Conservation (phyloP, 2,888 invertebrate species). For the Alloscopus bannaensis region DNA sequence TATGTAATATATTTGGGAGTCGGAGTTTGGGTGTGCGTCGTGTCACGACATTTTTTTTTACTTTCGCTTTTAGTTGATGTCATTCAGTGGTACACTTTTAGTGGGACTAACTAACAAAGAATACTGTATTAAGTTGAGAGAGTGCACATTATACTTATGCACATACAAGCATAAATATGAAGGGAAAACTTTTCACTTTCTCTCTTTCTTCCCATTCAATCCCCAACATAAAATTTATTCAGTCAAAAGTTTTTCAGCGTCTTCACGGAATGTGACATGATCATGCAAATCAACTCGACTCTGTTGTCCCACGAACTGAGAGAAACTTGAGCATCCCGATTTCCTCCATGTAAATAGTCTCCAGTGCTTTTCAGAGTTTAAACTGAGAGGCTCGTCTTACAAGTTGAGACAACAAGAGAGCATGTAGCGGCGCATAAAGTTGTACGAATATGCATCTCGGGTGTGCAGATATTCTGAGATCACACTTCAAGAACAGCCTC, state of each 20-base stretch:
- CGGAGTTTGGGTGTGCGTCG: no score
- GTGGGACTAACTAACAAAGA: slow-evolving; percentile 24
- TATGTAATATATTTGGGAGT: no score
- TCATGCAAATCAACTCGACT: slow-evolving; percentile 58
- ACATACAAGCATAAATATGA: slow-evolving; percentile 33
- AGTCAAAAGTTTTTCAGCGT: slow-evolving; percentile 29
- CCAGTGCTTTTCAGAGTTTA: slow-evolving; percentile 24
- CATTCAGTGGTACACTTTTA: no score
- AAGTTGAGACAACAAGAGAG: slow-evolving; percentile 34
- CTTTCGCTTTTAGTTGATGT: no score
- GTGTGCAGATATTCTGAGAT: slow-evolving; percentile 11
- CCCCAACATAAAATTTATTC: slow-evolving; percentile 38
- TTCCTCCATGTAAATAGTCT: slow-evolving; percentile 57
- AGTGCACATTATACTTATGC: no score
- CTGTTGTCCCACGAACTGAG: slow-evolving; percentile 49
- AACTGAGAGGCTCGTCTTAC: slow-evolving; percentile 48
- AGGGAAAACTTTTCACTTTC: slow-evolving; percentile 48
- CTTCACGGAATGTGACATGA: slow-evolving; percentile 54
- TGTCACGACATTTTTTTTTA: no score
- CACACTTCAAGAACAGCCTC: slow-evolving; percentile 9
- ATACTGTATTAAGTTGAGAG: slow-evolving; percentile 35
- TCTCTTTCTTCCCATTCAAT: slow-evolving; percentile 35
- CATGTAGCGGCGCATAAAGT: slow-evolving; percentile 2
- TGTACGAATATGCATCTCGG: background rate
- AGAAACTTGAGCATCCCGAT: slow-evolving; percentile 56